These are phyloP conservation scores for Sceloporus undulatus DNA, from an alignment of 2,113 vertebrate species.

Conservation along the genomic window DNA sequence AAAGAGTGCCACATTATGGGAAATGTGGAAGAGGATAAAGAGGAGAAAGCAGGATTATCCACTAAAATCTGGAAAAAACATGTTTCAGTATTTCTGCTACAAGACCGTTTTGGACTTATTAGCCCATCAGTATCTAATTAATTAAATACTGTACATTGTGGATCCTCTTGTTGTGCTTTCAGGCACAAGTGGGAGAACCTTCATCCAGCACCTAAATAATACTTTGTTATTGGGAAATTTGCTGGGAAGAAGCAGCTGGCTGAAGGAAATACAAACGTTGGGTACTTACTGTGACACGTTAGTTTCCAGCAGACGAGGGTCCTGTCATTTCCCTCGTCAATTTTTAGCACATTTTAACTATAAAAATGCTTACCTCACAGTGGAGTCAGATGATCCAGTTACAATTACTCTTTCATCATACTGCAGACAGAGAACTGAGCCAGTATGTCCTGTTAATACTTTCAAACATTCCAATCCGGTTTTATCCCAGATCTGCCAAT, in stretches of 20 bases:
- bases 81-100: background rate
- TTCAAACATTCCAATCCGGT: slow-evolving; percentile 97
- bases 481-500: slow-evolving; percentile 96
- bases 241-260: too few species aligned
- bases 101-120: background rate
- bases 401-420: slow-evolving; percentile 98
- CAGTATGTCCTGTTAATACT: slow-evolving; percentile 96
- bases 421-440: slow-evolving; percentile 97
- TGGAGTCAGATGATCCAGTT: slow-evolving; percentile 98
- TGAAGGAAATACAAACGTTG: too few species aligned
- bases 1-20: background rate
- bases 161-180: too few species aligned
- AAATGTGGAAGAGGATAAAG: background rate
- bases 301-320: too few species aligned
- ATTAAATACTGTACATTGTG: too few species aligned
- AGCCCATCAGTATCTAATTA: too few species aligned
- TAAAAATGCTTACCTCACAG: slow-evolving; percentile 85
- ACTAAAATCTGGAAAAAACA: too few species aligned
- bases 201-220: background rate
- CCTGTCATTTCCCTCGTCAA: background rate
- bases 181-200: background rate
- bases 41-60: too few species aligned
- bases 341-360: background rate
- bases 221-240: too few species aligned
- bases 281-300: too few species aligned